phyloP scores from a whole-genome alignment of 2,888 invertebrate genomes.

The Arge pagana region DNA sequence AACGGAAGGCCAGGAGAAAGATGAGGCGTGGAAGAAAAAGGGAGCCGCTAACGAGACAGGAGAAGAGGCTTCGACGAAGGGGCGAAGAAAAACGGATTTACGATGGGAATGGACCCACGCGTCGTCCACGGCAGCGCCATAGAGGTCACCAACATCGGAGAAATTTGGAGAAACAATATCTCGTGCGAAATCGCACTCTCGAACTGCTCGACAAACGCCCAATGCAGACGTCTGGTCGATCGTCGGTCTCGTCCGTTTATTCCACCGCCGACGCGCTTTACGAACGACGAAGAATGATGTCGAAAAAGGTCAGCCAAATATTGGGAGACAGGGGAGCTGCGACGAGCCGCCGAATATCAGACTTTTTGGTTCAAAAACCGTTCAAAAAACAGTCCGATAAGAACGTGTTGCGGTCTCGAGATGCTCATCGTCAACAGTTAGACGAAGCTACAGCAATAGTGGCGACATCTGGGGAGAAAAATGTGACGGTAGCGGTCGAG shows the following conservation, averaged over 20 bases:
- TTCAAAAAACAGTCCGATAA: too few relatives aligned
- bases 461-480: too few relatives aligned
- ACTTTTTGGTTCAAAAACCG: constrained; percentile 22
- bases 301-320: constrained; percentile 18
- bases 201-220: constrained; percentile 18
- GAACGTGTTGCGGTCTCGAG: too few relatives aligned
- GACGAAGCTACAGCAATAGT: too few relatives aligned
- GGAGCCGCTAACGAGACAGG: constrained; percentile 18
- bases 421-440: too few relatives aligned
- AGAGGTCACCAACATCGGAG: constrained; percentile 23
- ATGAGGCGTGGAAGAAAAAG: constrained; percentile 12
- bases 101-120: not conserved
- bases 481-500: too few relatives aligned
- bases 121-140: constrained; percentile 3
- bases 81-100: not conserved
- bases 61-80: constrained; percentile 6
- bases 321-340: constrained; percentile 1
- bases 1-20: too few relatives aligned
- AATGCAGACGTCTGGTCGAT: not conserved
- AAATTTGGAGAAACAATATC: constrained; percentile 24
- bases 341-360: constrained; percentile 4
- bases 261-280: not conserved
- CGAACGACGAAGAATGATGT: constrained; percentile 3
- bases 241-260: not conserved
- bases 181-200: constrained; percentile 27